These are phyloP conservation scores for Brachionichthys hirsutus DNA, from an alignment of 2,113 vertebrate species.

Conservation along the genomic window DNA sequence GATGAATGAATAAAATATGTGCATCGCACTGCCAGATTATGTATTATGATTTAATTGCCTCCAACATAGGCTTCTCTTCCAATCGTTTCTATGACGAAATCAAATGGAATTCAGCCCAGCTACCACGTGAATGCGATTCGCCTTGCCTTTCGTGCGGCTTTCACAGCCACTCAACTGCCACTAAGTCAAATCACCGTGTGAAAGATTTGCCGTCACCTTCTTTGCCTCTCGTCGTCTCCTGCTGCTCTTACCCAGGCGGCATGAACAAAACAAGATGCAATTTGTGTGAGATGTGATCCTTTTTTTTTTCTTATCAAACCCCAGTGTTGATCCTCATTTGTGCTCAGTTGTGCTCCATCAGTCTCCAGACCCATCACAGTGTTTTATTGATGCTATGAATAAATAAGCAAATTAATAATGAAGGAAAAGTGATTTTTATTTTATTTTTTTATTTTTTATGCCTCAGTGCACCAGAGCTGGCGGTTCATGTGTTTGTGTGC, in stretches of 20 bases:
- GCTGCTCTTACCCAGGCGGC: slow-evolving; percentile 24
- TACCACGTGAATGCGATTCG: not conserved
- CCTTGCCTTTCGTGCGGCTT: not conserved
- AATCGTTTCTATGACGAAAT: not conserved
- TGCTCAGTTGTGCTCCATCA: slow-evolving; percentile 33
- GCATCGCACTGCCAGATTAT: too few species aligned
- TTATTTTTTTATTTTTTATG: too few species aligned
- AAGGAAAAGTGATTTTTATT: slow-evolving; percentile 58
- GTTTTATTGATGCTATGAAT: slow-evolving; percentile 65
- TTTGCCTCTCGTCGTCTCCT: slow-evolving; percentile 26
- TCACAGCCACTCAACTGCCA: slow-evolving; percentile 11
- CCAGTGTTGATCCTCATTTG: slow-evolving; percentile 44
- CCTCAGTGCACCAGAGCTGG: slow-evolving; percentile 15
- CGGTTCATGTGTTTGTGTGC: slow-evolving; percentile 17
- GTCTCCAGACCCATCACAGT: slow-evolving; percentile 28
- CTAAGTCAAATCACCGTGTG: slow-evolving; percentile 29
- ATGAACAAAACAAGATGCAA: slow-evolving; percentile 47
- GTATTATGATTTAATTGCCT: not conserved
- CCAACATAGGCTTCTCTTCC: not conserved
- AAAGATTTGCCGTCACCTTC: slow-evolving; percentile 11
- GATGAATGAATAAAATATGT: too few species aligned
- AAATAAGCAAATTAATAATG: slow-evolving; percentile 71
- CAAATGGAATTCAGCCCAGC: slow-evolving; percentile 1
- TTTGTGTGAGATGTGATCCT: slow-evolving; percentile 47
- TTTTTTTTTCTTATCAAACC: too few species aligned